Evolutionary conservation across 2,888 invertebrate genomes (phyloP), one percentile per base, ranked within the genome.

Genomic region (Lithophane ornitopus): DNA sequence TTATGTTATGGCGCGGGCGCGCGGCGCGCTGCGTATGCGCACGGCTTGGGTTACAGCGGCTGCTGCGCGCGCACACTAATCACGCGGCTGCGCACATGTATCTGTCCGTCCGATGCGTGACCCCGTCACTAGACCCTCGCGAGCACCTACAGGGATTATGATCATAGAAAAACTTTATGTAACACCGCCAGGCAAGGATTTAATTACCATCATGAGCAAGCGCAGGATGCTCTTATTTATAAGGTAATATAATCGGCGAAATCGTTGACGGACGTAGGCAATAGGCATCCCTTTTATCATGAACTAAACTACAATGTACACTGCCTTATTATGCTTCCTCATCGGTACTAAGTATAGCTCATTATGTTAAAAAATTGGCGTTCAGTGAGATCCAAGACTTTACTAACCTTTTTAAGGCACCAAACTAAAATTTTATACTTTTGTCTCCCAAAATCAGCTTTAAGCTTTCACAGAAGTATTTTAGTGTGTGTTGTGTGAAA

Each of bases 1-100:
- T 96, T 96, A 96, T 96, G 96, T 96, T 96, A 96, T 96, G 96
- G 96, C 95, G 95, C 92, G 92, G 88, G 89, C 88, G 89, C 88
- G 88, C 87, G 88, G 88, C 87, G 87, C 87, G 88, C 89, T 89
- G 87, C 89, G 81, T 68, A 70, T 88, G 91, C 90, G 88, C 88
- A 58, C 92, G 94, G 92, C 90, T 95, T 91, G 91, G 93, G 93
- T 94, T 95, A 94, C 95, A 89, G 87, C 87, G 83, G 84, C 85
- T 88, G 91, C 90, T 87, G 92, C 87, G 88, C 83, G 85, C 86
- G 80, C 87, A 86, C 88, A 87, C 90, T 87, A 87, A 87, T 83
- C 89, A 89, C 85, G 80, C 77, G 86, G 83, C 84, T 82, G 79
- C 80, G 83, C 85, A 83, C 84, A 84, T 89, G 91, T 88, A 90